phyloP scores from a whole-genome alignment of 2,113 vertebrate genomes.

The Tetrao urogallus region DNA sequence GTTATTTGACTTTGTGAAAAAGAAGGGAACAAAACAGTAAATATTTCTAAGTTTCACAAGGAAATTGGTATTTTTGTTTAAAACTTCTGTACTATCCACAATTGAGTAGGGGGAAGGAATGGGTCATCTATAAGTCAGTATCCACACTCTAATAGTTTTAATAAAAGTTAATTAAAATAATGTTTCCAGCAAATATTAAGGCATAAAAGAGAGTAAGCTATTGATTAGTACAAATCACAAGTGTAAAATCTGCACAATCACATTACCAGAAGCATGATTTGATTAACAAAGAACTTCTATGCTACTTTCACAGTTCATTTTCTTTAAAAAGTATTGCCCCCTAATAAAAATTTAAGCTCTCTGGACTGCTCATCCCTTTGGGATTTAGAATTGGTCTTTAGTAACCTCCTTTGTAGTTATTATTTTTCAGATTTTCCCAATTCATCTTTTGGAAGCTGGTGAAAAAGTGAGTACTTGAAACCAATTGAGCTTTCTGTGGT shows the following conservation, averaged over 20 bases:
- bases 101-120: not conserved
- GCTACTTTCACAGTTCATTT: not conserved
- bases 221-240: not conserved
- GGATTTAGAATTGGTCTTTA: not conserved
- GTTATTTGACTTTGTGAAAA: not conserved
- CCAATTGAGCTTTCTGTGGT: not conserved
- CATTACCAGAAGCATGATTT: not conserved
- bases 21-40: not conserved
- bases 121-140: not conserved
- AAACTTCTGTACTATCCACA: not conserved
- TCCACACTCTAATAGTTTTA: not conserved
- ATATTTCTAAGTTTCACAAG: rapidly evolving
- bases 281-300: not conserved
- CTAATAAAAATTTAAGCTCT: not conserved
- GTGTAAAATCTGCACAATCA: not conserved
- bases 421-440: not conserved
- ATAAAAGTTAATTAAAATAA: not conserved
- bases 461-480: not conserved
- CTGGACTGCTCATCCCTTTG: not conserved
- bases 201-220: not conserved
- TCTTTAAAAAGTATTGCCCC: not conserved
- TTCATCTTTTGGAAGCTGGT: not conserved
- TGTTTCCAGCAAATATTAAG: not conserved
- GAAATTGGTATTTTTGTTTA: not conserved
- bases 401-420: not conserved